A percentile compares a stretch with the other conserved stretches of the same genome.
phyloP scores from a whole-genome alignment of 2,113 vertebrate genomes.

The Aptenodytes forsteri region DNA sequence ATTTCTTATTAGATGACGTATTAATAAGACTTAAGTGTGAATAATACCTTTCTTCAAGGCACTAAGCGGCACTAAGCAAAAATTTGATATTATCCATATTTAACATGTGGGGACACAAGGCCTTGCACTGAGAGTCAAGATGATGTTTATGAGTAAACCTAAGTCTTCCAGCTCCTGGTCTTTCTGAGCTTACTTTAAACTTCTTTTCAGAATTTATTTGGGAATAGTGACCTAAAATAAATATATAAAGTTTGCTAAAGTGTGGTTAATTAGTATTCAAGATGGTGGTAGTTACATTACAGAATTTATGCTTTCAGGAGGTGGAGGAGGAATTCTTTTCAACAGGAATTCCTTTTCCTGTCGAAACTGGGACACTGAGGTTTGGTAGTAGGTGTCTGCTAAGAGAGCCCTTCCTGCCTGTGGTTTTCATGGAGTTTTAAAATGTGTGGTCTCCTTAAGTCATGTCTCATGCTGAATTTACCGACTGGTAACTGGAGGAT shows the following conservation, averaged over 20 bases:
- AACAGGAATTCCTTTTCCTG: too few relatives aligned
- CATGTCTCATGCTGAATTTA: background rate
- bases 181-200: background rate
- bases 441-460: background rate
- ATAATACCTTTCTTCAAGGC: background rate
- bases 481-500: background rate
- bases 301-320: background rate
- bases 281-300: background rate
- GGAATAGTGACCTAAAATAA: background rate
- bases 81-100: background rate
- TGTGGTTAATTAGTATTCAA: background rate
- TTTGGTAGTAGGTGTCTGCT: background rate
- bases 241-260: background rate
- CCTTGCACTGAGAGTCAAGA: background rate
- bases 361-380: background rate
- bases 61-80: background rate
- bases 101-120: accelerated
- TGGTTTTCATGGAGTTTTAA: background rate
- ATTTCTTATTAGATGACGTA: background rate
- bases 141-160: background rate
- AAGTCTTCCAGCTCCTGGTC: background rate
- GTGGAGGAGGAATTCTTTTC: background rate
- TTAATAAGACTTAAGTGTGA: background rate
- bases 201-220: background rate
- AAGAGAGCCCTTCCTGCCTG: background rate